Evolutionary conservation across 1,140 invertebrate species (phyloP), one percentile per base, ranked within the genome.

Genomic region (Trinorchestia longiramus): DNA sequence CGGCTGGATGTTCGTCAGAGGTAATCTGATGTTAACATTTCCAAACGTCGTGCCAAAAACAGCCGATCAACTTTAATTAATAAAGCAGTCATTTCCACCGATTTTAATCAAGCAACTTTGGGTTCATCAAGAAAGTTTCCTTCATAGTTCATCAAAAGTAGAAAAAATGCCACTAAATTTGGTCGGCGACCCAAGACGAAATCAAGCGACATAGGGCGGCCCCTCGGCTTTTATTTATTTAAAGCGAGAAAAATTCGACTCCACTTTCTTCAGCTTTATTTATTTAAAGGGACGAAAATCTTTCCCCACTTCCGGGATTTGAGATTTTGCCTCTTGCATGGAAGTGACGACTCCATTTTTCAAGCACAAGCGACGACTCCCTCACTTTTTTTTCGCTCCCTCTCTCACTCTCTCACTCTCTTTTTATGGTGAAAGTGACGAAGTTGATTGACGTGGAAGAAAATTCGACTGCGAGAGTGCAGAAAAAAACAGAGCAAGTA

Each of bases 401-500:
- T 77, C 28, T 77, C 36, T 77, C 62, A 19, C 8, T 77, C 28
- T 77, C 28, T 77, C 3, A 23, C 62, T 77, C 36, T 77, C 8
- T 77, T 77, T 77, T 77, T 77, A 23, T 36, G 36, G 62, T 23
- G 62, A 43, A 90, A 90, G 88, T 43, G 88, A 90, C 41, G 88
- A 90, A 36, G 92, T 94, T 94, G 92, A 94, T 94, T 94, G 92
- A 40, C 43, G 43, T 94, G 92, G 92, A 94, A 94, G 92, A 47
- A 47, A n/a, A n/a, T 11, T 77, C 62, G 62, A 77, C 62, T 77
- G 28, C 11, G 1, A 77, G 15, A 28, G 62, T 11, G 28, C 62
- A 77, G 62, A 36, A 77, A 77, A 36, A 45, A 43, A 47, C 19
- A 44, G 43, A 8, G 44, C 92, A 42, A 90, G 44, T 42, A 94